Base-by-base conservation (phyloP, 2,113 vertebrate species). In the Clinocottus analis region DNA sequence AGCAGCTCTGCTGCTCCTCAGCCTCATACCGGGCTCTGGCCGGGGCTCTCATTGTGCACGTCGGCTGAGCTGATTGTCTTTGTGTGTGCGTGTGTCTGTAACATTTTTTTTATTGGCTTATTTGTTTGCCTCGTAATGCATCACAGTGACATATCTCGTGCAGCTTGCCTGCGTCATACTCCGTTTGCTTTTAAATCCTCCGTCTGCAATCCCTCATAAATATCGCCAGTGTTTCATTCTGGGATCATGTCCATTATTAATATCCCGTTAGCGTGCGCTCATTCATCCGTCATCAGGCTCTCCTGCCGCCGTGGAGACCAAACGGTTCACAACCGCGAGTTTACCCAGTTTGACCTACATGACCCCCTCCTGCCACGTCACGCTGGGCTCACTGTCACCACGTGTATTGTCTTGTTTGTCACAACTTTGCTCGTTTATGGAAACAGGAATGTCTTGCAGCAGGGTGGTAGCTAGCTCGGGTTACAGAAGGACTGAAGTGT, bases 1-100 rank as follows among this genome's bases (percentile, higher is more conserved):
- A 62, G 64, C 55, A 25, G 82, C 73, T 53, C 85, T 55, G 55
- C 81, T 56, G 70, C 21, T 41, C 9, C 37, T 58, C 45, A 70
- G 58, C 53, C 39, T 47, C 64, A 35, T 8, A 58, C n/a, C 23
- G 14, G 6, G 1, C 14, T 17, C 67, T 72, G 73, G 12, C 77
- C 43, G 65, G 59, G 19, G 19, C 62, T 21, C 11, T 23, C 23
- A 16, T 39, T 0, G 17, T 58, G 19, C 75, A 49, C 37, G 35
- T 21, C 35, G 21, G 2, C 33, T 35, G 37, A 8, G 35, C n/a
- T 35, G 4, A 12, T 1, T 7, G 45, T 25, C 33, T 64, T n/a
- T 0, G 27, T 9, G 3, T 5, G 17, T 8, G 1, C 11, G 3
- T 10, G 17, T 8, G 3, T 43, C 3, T 43, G 2, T 27, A 11